These are phyloP conservation scores for Holothuria leucospilota DNA, from an alignment of 53 echinoderm and acorn worm genomes.

Conservation along the genomic window DNA sequence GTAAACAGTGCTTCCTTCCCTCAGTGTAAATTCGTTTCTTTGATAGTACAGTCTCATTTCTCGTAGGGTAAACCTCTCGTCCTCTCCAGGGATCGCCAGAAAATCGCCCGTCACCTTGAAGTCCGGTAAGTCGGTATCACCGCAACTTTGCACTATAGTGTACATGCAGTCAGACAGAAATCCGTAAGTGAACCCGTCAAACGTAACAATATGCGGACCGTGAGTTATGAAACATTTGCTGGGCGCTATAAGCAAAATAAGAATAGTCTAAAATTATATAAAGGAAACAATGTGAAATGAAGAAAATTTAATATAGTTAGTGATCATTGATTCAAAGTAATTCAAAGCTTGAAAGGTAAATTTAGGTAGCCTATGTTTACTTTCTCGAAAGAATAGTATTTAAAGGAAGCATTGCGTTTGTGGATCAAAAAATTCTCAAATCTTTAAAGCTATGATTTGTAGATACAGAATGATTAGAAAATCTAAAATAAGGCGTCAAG, in stretches of 20 bases:
- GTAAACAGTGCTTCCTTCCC: conserved; percentile 3
- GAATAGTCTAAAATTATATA: too few species aligned
- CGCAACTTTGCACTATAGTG: conserved; percentile 18
- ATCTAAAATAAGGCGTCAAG: too few species aligned
- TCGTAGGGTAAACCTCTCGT: neutral
- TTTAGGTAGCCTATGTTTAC: too few species aligned
- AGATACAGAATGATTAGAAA: too few species aligned
- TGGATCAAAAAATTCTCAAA: too few species aligned
- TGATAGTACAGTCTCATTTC: conserved; percentile 18
- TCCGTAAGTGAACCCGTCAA: conserved; percentile 22
- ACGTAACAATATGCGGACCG: conserved; percentile 29
- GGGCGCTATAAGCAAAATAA: neutral
- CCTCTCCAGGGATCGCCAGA: neutral
- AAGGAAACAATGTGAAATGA: too few species aligned
- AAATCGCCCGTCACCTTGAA: conserved; percentile 26
- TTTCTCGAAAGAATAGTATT: too few species aligned
- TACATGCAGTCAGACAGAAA: conserved; percentile 40
- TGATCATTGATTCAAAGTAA: too few species aligned
- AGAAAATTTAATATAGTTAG: too few species aligned
- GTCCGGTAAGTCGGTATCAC: conserved; percentile 13
- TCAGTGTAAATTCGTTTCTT: conserved; percentile 12
- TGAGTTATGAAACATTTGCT: conserved; percentile 34
- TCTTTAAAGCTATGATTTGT: too few species aligned
- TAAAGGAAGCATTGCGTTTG: too few species aligned
- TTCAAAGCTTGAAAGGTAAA: too few species aligned